Percentiles rank a stretch among this genome's conserved stretches.
Evolutionary conservation across 2,888 invertebrate species (phyloP).

Genomic region (Empis livida): DNA sequence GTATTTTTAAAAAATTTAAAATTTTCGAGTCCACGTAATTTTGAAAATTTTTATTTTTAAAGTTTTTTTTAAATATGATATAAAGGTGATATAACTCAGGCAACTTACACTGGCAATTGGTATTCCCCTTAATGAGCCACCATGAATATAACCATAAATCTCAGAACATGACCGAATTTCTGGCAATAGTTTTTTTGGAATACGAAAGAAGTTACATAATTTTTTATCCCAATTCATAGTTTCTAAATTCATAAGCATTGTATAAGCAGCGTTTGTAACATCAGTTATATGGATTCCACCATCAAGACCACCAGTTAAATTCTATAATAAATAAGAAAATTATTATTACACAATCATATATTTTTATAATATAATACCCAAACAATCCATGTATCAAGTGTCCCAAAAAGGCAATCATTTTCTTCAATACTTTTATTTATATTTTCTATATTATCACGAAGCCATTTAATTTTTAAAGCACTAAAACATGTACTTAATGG

Average conservation of each 20-base stretch:
- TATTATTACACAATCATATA: constrained; percentile 5
- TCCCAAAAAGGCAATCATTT: constrained; percentile 67
- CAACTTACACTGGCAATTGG: constrained; percentile 78
- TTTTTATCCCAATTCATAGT: constrained; percentile 82
- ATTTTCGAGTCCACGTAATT: no score
- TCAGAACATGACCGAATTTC: constrained; percentile 85
- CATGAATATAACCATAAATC: constrained; percentile 69
- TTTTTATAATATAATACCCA: constrained; percentile 48
- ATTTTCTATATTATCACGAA: constrained; percentile 69
- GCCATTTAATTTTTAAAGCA: constrained; percentile 88
- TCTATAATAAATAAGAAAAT: constrained; percentile 33
- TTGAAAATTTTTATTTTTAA: no score
- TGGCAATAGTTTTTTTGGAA: constrained; percentile 74
- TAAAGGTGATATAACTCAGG: no score
- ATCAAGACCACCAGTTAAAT: constrained; percentile 44
- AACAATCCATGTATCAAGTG: constrained; percentile 90
- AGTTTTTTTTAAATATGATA: no score
- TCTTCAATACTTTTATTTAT: constrained; percentile 57
- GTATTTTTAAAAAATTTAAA: no score
- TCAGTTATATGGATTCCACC: constrained; percentile 77
- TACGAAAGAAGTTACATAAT: constrained; percentile 75
- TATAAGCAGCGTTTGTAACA: constrained; percentile 93
- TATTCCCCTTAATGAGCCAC: constrained; percentile 60
- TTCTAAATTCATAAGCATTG: constrained; percentile 87
- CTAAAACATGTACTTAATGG: constrained; percentile 95